Base-by-base conservation (phyloP, 2,113 vertebrate species). In the Amphilophus citrinellus region DNA sequence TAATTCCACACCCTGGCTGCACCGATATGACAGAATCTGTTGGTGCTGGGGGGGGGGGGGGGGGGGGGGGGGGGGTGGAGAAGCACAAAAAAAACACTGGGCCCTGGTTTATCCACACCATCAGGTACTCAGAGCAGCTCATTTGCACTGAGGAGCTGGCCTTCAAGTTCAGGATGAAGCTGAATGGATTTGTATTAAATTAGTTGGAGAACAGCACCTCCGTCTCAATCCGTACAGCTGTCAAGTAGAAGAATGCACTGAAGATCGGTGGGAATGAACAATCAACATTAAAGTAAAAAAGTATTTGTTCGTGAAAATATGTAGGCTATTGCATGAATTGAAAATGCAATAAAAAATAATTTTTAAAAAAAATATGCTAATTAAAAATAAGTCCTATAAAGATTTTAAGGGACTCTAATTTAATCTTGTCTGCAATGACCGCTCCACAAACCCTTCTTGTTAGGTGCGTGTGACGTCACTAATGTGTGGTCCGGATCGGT, bases 391-490 rank as follows among this genome's bases (percentile, higher is more conserved):
- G 27, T 42, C 39, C 17, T 68, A 44, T 6, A 18, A 27, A 68
- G 42, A 42, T 3, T 42, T 27, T 10, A 68, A 47, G 47, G n/a
- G 47, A 8, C 8, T 66, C 9, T 66, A 2, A 66, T 50, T 71
- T 71, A 18, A 30, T 47, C 27, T 50, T 18, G 9, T 39, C 39
- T 42, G 22, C 42, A 47, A 71, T 0, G 65, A 50, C 4, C 65
- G 30, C 65, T 22, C 15, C n/a, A n/a, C 42, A 71, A 30, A 24
- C 27, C 22, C 10, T 79, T 81, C 79, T 75, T 81, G 76, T 79
- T 86, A 78, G 85, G 82, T 81, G 20, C 15, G 42, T 47, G 42
- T 92, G 84, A 92, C 90, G 90, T 92, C 87, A 92, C 62, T 15
- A 78, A 61, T 27, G 58, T 37, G 76, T 4, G 5, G 37, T 32